phyloP scores from a whole-genome alignment of 2,888 invertebrate species.

The Hemithea aestivaria region DNA sequence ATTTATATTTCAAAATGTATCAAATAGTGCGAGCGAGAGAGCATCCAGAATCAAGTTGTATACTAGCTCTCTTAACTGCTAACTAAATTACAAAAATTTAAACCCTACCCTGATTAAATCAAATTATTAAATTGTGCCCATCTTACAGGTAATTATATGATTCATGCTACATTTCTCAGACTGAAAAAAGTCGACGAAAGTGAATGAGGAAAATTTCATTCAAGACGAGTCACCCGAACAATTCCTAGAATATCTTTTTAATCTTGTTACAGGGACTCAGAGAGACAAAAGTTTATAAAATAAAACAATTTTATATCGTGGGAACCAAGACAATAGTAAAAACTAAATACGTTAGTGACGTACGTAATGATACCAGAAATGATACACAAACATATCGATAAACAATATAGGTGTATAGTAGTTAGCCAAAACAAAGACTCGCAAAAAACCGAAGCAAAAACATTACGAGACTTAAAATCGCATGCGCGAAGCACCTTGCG shows the following conservation, averaged over 20 bases:
- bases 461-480: constrained; percentile 46
- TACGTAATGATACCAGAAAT: constrained; percentile 60
- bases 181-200: constrained; percentile 26
- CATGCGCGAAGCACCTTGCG: constrained; percentile 40
- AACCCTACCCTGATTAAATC: too few species aligned
- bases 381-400: constrained; percentile 48
- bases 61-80: too few species aligned
- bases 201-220: constrained; percentile 26
- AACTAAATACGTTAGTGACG: constrained; percentile 31
- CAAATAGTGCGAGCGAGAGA: too few species aligned
- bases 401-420: constrained; percentile 46
- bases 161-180: constrained; percentile 24
- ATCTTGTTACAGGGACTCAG: constrained; percentile 14
- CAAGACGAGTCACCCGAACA: constrained; percentile 21
- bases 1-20: too few species aligned
- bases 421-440: constrained; percentile 52
- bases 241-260: constrained; percentile 26
- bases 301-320: constrained; percentile 7
- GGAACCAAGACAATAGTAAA: constrained; percentile 28
- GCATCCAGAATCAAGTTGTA: too few species aligned
- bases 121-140: too few species aligned
- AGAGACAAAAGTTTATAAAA: constrained; percentile 6
- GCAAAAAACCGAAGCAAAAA: constrained; percentile 58
- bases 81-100: too few species aligned
- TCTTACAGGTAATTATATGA: constrained; percentile 18